Evolutionary conservation across 2,797 vertebrate species (phyloP), one percentile per base, ranked within the genome.

Genomic region (Jordanella pulchra): DNA sequence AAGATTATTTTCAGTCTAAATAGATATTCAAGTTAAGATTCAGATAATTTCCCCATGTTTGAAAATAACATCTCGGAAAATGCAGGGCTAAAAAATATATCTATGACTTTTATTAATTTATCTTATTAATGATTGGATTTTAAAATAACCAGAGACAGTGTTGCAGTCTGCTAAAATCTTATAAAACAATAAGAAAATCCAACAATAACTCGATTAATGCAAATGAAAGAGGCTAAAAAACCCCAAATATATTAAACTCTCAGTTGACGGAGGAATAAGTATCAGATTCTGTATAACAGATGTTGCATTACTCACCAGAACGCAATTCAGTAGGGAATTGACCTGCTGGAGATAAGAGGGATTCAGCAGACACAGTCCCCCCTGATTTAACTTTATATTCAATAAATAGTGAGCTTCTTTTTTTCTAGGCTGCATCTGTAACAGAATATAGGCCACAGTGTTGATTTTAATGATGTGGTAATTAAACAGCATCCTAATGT

Each of bases 201-300:
- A 7, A 30, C 60, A 50, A 23, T 14, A 11, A 11, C 18, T 12
- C 23, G 17, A 50, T 21, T 67, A 30, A 30, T 51, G 65, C 30
- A 35, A 10, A 50, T 32, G 39, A 50, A 30, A n/a, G 30, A 51
- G 18, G 45, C 48, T 48, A n/a, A 51, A 66, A 50, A 3, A 12
- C 28, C 1, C 21, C 0, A n/a, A 47, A 23, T 51, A 48, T n/a
- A 28, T 50, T 28, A 51, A 55, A 42, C n/a, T 27, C 1, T 28
- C 9, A 21, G 51, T 15, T 23, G 53, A 56, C 25, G 14, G 5
- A 13, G 32, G 14, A 28, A 48, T 50, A 10, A 51, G 42, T 25
- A 51, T 30, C 28, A 50, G n/a, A 12, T 56, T 56, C 71, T 68
- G n/a, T 44, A 21, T 23, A 28, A 23, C n/a, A 73, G 65, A 74